A percentile compares a stretch with the other conserved stretches of the same genome.
Evolutionary conservation across 92 coral and sea anemone genomes (phyloP).

Genomic region (Zoanthus sansibaricus): DNA sequence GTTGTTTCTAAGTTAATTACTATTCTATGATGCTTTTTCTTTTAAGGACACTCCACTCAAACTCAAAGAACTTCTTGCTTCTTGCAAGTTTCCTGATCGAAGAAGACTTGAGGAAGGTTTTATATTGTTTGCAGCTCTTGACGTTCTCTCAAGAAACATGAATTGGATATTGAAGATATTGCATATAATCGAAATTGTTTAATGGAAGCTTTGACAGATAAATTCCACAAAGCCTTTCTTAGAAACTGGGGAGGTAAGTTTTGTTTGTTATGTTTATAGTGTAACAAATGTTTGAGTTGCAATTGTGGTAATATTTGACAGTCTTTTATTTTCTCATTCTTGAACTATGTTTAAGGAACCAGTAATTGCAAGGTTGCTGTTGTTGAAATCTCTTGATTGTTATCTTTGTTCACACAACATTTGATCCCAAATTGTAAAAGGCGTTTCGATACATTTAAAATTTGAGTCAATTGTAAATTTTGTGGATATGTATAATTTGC

Average conservation of each 20-base stretch:
- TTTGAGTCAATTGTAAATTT: too few species aligned
- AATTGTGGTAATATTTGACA: background rate
- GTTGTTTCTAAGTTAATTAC: too few species aligned
- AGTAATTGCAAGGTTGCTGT: too few species aligned
- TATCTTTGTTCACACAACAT: too few species aligned
- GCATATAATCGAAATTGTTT: conserved; percentile 59
- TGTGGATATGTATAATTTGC: too few species aligned
- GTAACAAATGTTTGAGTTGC: background rate
- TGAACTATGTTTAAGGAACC: background rate
- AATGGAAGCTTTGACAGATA: conserved; percentile 30
- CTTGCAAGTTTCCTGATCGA: conserved; percentile 42
- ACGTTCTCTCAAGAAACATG: conserved; percentile 37
- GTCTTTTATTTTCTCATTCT: background rate
- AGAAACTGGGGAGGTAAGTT: conserved; percentile 70
- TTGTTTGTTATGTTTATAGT: background rate
- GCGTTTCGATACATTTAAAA: too few species aligned
- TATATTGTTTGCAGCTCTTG: conserved; percentile 50
- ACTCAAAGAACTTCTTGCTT: too few species aligned
- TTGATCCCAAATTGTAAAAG: too few species aligned
- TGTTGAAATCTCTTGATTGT: too few species aligned
- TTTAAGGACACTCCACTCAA: too few species aligned
- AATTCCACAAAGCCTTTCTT: conserved; percentile 48
- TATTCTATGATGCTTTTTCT: too few species aligned
- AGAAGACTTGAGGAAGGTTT: conserved; percentile 70
- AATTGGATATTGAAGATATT: conserved; percentile 21